Base-by-base conservation (phyloP, 2,888 invertebrate genomes). In the Dryocosmus kuriphilus region DNA sequence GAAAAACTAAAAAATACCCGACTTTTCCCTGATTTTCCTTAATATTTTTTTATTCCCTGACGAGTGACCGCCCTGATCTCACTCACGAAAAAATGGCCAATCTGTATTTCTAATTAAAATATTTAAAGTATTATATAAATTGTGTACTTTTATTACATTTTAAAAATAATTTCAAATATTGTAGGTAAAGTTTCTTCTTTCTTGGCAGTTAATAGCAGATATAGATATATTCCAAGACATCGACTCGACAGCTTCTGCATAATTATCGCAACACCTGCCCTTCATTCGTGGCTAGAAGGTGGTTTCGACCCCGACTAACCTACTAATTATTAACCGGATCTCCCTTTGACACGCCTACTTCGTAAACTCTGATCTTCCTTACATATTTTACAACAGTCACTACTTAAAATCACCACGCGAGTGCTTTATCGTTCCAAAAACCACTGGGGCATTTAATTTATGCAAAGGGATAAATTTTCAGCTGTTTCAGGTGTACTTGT, bases 241-340 rank as follows among this genome's bases (percentile, higher is more conserved):
- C 35, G 46, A 22, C 30, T 19, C 55, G 32, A 73, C 57, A 35
- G 30, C 51, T 74, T 57, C 73, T 74, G 73, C 73, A 74, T 74
- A 55, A 74, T 74, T 74, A 51, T 57, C 22, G 32, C 32, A 35
- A 57, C 73, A 74, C 57, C 73, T 51, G 73, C 55, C 55, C 73
- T 74, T 41, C 65, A 65, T 65, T 74, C 57, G 57, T 35, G 73
- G 51, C 30, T 74, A 51, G 73, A 51, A 32, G 73, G 55, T 74
- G 55, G 73, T 73, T 73, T 55, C 73, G 30, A 35, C 51, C 30
- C 32, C 30, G 73, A 27, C 73, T 57, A 22, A 24, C n/a, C 73
- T 57, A 57, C 55, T 57, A 74, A 74, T 74, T 74, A 74, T 55
- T 61, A 75, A 61, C 75, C 61, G 61, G 75, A 75, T 62, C 35